A percentile compares a stretch with the other conserved stretches of the same genome.
Conservation (phyloP, 2,113 vertebrate genomes). For the Ivindomyrus marchei region DNA sequence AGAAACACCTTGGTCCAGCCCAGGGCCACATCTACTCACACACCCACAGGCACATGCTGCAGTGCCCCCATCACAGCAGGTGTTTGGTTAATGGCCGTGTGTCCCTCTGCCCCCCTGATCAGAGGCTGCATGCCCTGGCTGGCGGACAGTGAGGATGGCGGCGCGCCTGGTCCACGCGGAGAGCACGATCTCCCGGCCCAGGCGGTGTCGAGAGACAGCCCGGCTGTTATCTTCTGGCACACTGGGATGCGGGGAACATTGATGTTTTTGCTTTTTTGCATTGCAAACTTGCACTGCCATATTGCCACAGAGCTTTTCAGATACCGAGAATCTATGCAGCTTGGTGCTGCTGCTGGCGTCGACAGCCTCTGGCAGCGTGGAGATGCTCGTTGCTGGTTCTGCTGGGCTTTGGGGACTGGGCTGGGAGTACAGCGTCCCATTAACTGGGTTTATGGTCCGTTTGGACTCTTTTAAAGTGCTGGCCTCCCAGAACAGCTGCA, state of each 20-base stretch:
- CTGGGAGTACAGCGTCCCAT: not conserved
- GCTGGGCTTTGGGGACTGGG: not conserved
- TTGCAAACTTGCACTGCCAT: not conserved
- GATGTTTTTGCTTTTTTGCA: not conserved
- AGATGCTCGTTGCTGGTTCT: not conserved
- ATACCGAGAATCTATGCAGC: not conserved
- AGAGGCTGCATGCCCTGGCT: slow-evolving; percentile 42
- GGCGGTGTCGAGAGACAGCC: slow-evolving; percentile 41
- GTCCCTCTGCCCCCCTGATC: slow-evolving; percentile 28
- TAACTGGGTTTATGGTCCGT: not conserved
- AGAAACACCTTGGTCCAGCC: not conserved
- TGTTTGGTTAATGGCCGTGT: slow-evolving; percentile 5
- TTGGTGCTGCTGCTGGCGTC: not conserved
- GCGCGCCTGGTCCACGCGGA: slow-evolving; percentile 34
- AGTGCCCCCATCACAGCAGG: not conserved
- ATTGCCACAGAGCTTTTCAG: not conserved
- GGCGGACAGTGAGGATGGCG: slow-evolving; percentile 46
- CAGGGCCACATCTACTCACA: not conserved
- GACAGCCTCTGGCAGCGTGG: not conserved
- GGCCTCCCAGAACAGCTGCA: not conserved
- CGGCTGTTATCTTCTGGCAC: slow-evolving; percentile 35
- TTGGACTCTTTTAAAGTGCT: not conserved
- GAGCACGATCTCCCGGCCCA: slow-evolving; percentile 39
- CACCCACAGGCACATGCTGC: not conserved
- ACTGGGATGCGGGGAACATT: not conserved